A percentile compares a stretch with the other conserved stretches of the same genome.
Evolutionary conservation across 1,140 invertebrate species (phyloP).

Genomic region (Pseudomyrmex concolor): DNA sequence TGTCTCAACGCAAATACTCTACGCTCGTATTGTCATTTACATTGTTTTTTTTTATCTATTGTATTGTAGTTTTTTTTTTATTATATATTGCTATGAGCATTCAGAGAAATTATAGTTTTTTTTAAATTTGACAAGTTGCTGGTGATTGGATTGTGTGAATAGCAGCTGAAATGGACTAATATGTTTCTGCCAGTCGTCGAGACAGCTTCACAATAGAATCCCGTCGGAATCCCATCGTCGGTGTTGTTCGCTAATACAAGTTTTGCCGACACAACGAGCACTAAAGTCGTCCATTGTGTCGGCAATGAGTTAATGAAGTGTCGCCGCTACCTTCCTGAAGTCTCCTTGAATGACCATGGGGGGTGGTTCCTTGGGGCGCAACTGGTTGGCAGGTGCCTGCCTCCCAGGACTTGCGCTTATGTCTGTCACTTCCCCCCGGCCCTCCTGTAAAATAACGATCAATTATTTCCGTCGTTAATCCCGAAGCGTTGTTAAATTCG

Average conservation of each 20-base stretch:
- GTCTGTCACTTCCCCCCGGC: conserved; percentile 94
- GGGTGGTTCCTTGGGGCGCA: conserved; percentile 90
- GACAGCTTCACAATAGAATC: conserved; percentile 40
- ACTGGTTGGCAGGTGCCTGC: conserved; percentile 89
- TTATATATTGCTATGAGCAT: no score
- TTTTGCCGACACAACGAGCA: conserved; percentile 40
- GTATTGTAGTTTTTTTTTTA: background rate
- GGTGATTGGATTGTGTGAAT: conserved; percentile 14
- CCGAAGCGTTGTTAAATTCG: background rate
- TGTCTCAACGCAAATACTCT: conserved; percentile 13
- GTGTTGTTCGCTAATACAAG: conserved; percentile 36
- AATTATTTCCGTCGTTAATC: conserved; percentile 19
- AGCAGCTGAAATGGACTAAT: conserved; percentile 4
- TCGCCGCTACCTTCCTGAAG: conserved; percentile 92
- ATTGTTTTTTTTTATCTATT: background rate
- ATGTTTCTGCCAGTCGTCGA: conserved; percentile 29
- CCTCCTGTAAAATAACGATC: conserved; percentile 87
- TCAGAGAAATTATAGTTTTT: background rate
- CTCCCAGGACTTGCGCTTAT: conserved; percentile 95
- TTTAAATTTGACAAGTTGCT: conserved; percentile 21
- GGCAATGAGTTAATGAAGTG: conserved; percentile 48
- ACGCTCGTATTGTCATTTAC: background rate
- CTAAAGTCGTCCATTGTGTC: conserved; percentile 54
- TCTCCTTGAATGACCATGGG: conserved; percentile 97
- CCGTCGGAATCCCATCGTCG: conserved; percentile 35